Evolutionary conservation across 2,888 invertebrate genomes (phyloP), one percentile per base, ranked within the genome.

Genomic region (Phasia obesa): DNA sequence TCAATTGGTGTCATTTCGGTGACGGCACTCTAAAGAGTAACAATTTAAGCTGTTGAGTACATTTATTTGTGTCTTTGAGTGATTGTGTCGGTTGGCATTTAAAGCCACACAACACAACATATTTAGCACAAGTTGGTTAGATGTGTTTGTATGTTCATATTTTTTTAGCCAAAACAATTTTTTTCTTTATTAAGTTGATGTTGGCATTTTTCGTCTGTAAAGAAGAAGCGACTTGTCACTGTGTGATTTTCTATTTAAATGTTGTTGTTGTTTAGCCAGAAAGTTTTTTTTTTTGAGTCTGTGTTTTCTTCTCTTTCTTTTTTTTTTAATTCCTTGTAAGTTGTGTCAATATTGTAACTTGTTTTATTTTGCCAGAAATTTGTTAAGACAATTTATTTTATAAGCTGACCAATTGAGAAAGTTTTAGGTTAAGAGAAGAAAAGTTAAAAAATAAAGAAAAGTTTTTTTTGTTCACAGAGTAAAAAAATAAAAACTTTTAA

Each of bases 71-170:
- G n/a, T 17, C 27, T 31, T 64, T 57, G 47, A 55, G n/a, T 60
- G n/a, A 15, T 53, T 70, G 21, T 62, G 21, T 31, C 13, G 69
- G 76, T 59, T 65, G 27, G 4, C 70, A 64, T 49, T 78, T 62
- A 64, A 49, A 47, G 21, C 78, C 71, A 60, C 51, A 51, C 21
- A n/a, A n/a, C n/a, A n/a, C n/a, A n/a, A n/a, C n/a, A 5, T 4
- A 71, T 42, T 51, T 51, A 47, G 31, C 15, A 49, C n/a, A 57
- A 59, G 27, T 59, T 59, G 21, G n/a, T 65, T 19, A 51, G 49
- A 38, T 64, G 49, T 57, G 47, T 31, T 15, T 74, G 53, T 27
- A 1, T 13, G 21, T 35, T 27, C 21, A 0, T 31, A 0, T 31
- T 31, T 35, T 59, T 15, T 21, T 21, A 27, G 11, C 21, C 17